Evolutionary conservation across 1,140 invertebrate species (phyloP), one percentile per base, ranked within the genome.

Genomic region (Rhopalosiphum maidis): DNA sequence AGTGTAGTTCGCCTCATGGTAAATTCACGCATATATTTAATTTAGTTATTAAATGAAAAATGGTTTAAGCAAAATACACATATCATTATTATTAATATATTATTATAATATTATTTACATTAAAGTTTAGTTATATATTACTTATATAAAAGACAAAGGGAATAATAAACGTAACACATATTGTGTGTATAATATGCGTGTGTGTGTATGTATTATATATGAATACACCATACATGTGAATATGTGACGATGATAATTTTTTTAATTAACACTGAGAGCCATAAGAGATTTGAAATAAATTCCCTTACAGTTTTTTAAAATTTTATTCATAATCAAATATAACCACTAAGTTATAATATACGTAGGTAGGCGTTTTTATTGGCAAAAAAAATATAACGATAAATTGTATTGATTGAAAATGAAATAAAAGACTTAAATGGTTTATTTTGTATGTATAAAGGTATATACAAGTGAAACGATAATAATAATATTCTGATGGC

Each of bases 401-500:
- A 83, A 37, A 83, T 43, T 8, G 11, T 85, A 85, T 41, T 85
- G 6, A 41, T 85, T 30, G 8, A 85, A 25, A 85, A 43, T 41
- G 9, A 85, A 30, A 85, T 43, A 85, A 85, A 85, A 43, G 35
- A 85, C 22, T 85, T 85, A 85, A 41, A 43, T 41, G 43, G 83
- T 85, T 85, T 43, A 43, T 85, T 85, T 85, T 85, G 83, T 85
- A 85, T 25, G 25, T 3, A 35, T 41, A 18, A 48, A 48, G 48
- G 48, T 46, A 25, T 68, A 68, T 68, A 77, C 18, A 60, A 60
- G 60, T n/a, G 5, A 15, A 77, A 77, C 30, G n/a, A 77, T 15
- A 77, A 77, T n/a, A n/a, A n/a, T n/a, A 77, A 77, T 77, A n/a
- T 35, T 77, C 15, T n/a, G 60, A 41, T 85, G 83, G 83, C 83